Conservation (phyloP, 2,888 invertebrate genomes). For the Sepiola atlantica region DNA sequence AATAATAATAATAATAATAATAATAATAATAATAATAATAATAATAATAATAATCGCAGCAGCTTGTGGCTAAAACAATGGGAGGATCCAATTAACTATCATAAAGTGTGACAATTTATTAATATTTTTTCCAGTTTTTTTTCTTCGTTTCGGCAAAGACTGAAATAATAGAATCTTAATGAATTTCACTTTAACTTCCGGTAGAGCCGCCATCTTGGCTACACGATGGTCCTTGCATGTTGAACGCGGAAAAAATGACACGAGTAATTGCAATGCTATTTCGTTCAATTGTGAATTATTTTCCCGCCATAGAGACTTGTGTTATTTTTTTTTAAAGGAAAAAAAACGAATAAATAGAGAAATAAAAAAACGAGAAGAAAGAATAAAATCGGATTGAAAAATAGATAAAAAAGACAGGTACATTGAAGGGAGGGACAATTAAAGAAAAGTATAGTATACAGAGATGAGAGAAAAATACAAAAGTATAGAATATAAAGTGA, state of each 20-base stretch:
- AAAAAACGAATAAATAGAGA: too few relatives aligned
- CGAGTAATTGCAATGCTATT: neutral
- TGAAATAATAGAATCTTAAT: neutral
- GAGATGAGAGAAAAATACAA: too few relatives aligned
- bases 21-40: neutral
- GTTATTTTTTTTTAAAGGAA: neutral
- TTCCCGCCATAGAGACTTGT: neutral
- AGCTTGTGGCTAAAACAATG: neutral
- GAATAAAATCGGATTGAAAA: too few relatives aligned
- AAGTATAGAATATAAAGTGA: too few relatives aligned
- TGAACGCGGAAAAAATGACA: neutral
- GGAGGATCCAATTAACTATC: neutral
- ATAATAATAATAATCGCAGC: neutral
- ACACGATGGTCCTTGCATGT: conserved; percentile 1
- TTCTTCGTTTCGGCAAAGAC: neutral
- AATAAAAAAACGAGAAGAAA: too few relatives aligned
- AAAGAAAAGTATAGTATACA: too few relatives aligned
- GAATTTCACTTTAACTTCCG: neutral
- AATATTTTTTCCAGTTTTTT: neutral
- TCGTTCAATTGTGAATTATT: neutral
- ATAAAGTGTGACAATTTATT: neutral
- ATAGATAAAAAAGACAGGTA: too few relatives aligned
- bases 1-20: neutral
- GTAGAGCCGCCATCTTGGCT: neutral
- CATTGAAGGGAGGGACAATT: too few relatives aligned